phyloP scores from a whole-genome alignment of 1,140 invertebrate genomes.

The Brachionus manjavacas region DNA sequence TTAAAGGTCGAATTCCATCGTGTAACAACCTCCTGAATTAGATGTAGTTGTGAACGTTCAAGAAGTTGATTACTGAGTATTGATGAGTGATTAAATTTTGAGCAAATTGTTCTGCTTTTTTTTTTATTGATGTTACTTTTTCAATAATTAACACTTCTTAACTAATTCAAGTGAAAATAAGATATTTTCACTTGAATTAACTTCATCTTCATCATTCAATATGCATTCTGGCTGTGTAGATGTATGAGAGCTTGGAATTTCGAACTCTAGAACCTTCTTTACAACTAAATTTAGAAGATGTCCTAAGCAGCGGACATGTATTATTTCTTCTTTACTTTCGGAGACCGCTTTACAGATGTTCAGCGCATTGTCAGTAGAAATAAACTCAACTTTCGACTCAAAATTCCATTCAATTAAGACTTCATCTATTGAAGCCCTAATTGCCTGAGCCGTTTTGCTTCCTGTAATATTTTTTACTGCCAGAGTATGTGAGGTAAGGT shows the following conservation, averaged over 20 bases:
- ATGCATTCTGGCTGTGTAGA: neutral
- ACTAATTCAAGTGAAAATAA: neutral
- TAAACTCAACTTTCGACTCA: neutral
- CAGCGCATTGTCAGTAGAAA: neutral
- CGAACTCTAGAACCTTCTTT: neutral
- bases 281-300: neutral
- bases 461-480: neutral
- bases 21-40: neutral
- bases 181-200: neutral
- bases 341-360: neutral
- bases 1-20: neutral
- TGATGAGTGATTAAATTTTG: neutral
- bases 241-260: neutral
- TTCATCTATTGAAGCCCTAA: neutral
- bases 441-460: neutral
- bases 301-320: neutral
- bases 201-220: neutral
- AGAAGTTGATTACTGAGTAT: neutral
- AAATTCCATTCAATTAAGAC: neutral
- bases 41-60: neutral
- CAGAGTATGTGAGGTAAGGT: neutral
- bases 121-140: neutral
- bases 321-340: neutral
- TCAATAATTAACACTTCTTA: neutral
- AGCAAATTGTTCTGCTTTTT: neutral